Percentiles rank a stretch among this genome's conserved stretches.
Conservation (phyloP, 2,888 invertebrate species). For the Empis livida region DNA sequence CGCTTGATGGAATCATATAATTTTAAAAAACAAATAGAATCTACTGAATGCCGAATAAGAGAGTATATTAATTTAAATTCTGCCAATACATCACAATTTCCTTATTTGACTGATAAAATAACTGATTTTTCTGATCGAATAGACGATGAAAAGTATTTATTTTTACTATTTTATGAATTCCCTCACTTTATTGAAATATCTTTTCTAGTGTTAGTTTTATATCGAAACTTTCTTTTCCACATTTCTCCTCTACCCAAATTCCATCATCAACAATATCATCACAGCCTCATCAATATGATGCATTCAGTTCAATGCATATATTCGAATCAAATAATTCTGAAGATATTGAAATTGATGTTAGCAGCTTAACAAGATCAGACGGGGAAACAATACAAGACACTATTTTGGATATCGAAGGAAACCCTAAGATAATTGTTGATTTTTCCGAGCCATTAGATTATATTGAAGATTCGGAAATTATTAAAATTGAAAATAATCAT, state of each 20-base stretch:
- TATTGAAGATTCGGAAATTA: too few relatives aligned
- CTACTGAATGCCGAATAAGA: constrained; percentile 21
- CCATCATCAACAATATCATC: background rate
- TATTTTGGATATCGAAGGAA: constrained; percentile 11
- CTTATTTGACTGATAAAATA: background rate
- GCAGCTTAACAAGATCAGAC: constrained; percentile 22
- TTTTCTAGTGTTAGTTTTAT: too few relatives aligned
- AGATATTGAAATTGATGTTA: constrained; percentile 22
- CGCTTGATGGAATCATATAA: constrained; percentile 25
- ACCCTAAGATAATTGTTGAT: too few relatives aligned
- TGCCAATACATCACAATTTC: background rate
- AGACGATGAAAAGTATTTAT: background rate
- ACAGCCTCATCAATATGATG: background rate
- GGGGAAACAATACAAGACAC: constrained; percentile 20
- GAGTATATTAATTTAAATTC: constrained; percentile 16
- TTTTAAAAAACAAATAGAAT: constrained; percentile 23
- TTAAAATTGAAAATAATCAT: too few relatives aligned
- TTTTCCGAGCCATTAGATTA: too few relatives aligned
- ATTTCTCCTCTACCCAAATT: background rate
- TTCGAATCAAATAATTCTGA: constrained; percentile 19
- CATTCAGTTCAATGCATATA: constrained; percentile 12
- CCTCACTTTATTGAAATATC: too few relatives aligned
- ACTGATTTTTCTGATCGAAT: background rate
- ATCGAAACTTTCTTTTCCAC: too few relatives aligned
- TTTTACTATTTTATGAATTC: too few relatives aligned